Conservation (phyloP, 2,113 vertebrate genomes). For the Salvator merianae region DNA sequence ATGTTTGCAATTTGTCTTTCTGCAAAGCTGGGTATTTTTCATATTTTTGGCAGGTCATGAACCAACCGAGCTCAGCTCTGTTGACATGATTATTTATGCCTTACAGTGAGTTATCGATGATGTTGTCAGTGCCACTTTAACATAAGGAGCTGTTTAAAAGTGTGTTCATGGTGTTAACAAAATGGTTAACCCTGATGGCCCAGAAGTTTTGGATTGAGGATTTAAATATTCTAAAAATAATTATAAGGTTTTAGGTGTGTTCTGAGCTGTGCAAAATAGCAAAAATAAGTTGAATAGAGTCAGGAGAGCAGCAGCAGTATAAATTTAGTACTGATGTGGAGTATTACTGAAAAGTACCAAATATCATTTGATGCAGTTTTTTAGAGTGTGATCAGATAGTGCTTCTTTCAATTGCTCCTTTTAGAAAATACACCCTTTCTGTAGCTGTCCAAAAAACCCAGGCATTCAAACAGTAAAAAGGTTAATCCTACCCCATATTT, state of each 20-base stretch:
- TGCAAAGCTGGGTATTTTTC: slow-evolving; percentile 39
- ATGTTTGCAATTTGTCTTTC: slow-evolving; percentile 36
- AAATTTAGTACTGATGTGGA: background rate
- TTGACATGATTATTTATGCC: slow-evolving; percentile 22
- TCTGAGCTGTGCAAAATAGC: background rate
- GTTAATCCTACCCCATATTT: too few relatives aligned
- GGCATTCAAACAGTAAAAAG: too few relatives aligned
- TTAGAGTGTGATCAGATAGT: too few relatives aligned
- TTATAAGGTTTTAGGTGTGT: background rate
- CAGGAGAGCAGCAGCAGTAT: background rate
- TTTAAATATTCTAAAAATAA: background rate
- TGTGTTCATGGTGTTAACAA: background rate
- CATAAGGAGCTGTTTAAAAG: slow-evolving; percentile 19
- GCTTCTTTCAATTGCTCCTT: too few relatives aligned
- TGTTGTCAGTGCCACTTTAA: slow-evolving; percentile 3
- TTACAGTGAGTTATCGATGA: slow-evolving; percentile 1
- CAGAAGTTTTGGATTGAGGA: background rate
- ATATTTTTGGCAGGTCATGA: background rate
- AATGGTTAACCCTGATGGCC: background rate
- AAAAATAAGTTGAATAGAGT: background rate
- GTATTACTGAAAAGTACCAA: too few relatives aligned
- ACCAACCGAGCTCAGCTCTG: background rate
- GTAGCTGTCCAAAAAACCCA: too few relatives aligned
- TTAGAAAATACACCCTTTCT: too few relatives aligned
- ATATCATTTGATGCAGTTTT: background rate